These are phyloP conservation scores for Philonicus albiceps DNA, from an alignment of 2,888 invertebrate genomes.

Conservation along the genomic window DNA sequence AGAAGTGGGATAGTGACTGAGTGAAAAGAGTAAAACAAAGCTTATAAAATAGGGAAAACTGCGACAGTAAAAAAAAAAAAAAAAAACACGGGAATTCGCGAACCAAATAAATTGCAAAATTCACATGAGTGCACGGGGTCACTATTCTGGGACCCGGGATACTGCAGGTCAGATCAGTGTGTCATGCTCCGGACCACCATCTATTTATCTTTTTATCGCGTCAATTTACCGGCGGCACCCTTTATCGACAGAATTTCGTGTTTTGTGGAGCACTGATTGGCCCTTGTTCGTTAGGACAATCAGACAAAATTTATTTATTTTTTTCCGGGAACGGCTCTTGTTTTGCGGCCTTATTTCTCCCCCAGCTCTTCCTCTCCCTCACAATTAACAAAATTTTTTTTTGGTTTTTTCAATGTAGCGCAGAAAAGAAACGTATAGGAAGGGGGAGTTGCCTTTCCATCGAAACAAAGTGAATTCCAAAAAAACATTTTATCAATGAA, in stretches of 20 bases:
- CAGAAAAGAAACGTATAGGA: background rate
- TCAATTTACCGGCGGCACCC: background rate
- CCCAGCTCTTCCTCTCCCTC: background rate
- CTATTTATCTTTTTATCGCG: background rate
- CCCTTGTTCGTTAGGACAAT: background rate
- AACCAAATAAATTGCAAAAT: background rate
- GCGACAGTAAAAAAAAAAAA: background rate
- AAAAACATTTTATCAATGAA: background rate
- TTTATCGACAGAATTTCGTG: background rate
- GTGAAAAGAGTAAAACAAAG: background rate
- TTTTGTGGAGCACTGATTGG: background rate
- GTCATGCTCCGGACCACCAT: background rate
- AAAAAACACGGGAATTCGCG: background rate
- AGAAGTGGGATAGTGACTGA: background rate
- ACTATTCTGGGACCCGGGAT: background rate
- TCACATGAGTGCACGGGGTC: background rate
- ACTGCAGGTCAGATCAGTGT: background rate
- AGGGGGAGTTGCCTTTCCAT: background rate
- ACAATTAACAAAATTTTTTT: background rate
- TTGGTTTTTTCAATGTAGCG: background rate
- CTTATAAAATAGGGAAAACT: background rate
- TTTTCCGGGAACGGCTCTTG: background rate
- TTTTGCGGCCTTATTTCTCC: background rate
- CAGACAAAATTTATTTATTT: background rate
- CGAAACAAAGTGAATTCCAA: background rate